Base-by-base conservation (phyloP, 2,888 invertebrate genomes). In the Amphipoea oculea region DNA sequence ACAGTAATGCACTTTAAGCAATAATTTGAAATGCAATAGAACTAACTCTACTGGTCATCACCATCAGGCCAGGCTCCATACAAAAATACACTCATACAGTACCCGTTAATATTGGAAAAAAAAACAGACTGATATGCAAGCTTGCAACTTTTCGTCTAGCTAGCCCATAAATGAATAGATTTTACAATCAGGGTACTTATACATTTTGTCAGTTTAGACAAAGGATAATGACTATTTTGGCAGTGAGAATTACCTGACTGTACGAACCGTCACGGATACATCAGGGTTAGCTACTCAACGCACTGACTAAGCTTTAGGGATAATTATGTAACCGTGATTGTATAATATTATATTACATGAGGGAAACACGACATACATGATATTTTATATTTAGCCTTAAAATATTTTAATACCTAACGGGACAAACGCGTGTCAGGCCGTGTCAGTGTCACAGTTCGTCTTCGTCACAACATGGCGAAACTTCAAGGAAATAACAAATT, bases 401-500 rank as follows among this genome's bases (percentile, higher is more conserved):
- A 36, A n/a, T 60, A 66, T 66, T 57, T 23, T 11, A 45, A 23
- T 45, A 45, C 12, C 9, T 40, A 51, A 62, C 20, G 48, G 79
- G 42, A 51, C 57, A 75, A 29, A 62, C 40, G 29, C 23, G 51
- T 42, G 36, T 12, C n/a, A 3, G 2, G 17, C 20, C 14, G 5
- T 51, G 23, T 45, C 60, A 62, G 2, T 57, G 62, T 80, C 40
- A 57, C 36, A 73, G 29, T 29, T 36, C 40, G 79, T 71, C 75
- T 29, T 36, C 40, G 79, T 71, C 75, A 84, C 57, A 63, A 29
- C 29, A 54, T 51, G 29, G 20, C 45, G 45, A 51, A 48, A 78
- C 12, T 78, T 73, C 20, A 17, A 62, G 45, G 70, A 85, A 82
- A 68, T 62, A 68, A 73, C 42, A 51, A 29, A 20, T 17, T 20